phyloP scores from a whole-genome alignment of 2,888 invertebrate species.

The Mesochorus sp. region DNA sequence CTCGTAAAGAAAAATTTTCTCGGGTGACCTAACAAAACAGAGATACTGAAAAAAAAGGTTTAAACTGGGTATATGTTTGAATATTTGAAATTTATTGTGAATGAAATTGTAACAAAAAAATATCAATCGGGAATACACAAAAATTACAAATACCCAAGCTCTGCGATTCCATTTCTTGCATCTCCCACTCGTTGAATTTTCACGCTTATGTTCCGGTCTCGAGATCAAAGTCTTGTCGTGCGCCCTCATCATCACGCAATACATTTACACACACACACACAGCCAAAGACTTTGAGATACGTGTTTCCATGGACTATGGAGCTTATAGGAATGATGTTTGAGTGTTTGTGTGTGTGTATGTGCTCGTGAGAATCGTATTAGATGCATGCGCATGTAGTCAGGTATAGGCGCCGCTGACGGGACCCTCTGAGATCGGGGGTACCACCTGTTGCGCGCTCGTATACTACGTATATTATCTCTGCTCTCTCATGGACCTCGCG shows the following conservation, averaged over 20 bases:
- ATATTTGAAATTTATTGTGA: background rate
- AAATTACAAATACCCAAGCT: background rate
- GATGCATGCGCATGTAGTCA: conserved; percentile 48
- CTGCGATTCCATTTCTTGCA: conserved; percentile 1
- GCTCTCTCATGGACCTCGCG: conserved; percentile 53
- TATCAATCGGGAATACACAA: conserved; percentile 18
- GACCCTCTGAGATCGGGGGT: conserved; percentile 46
- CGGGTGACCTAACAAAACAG: conserved; percentile 11
- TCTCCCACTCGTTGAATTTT: conserved; percentile 39
- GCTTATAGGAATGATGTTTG: background rate
- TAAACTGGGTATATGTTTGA: background rate
- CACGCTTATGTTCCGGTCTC: conserved; percentile 54
- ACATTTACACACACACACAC: conserved; percentile 14
- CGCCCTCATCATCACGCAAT: conserved; percentile 61
- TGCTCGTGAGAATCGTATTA: conserved; percentile 55
- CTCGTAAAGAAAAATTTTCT: background rate
- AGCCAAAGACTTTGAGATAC: background rate
- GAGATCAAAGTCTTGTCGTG: conserved; percentile 58
- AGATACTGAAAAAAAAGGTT: background rate
- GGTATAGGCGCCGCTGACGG: conserved; percentile 58
- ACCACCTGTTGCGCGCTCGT: conserved; percentile 58
- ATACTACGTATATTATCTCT: conserved; percentile 37
- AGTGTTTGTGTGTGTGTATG: too few species aligned
- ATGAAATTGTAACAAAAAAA: background rate
- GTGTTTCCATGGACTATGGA: background rate